Conservation (phyloP, 1,140 invertebrate genomes). For the Ceratosolen fusciceps region DNA sequence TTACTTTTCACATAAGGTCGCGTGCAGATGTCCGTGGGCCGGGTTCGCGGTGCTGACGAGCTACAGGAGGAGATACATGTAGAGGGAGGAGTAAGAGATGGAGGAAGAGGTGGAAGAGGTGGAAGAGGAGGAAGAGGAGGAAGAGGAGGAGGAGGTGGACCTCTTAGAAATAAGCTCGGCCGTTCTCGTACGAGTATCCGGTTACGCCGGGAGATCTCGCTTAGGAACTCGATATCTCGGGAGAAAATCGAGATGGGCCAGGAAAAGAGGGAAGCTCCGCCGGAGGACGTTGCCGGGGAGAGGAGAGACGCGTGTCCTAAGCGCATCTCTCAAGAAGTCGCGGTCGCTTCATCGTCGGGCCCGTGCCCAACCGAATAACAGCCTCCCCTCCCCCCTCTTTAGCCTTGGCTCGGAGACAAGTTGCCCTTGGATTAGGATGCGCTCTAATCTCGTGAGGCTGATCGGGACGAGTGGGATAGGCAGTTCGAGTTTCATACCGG, state of each 20-base stretch:
- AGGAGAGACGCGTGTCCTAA: background rate
- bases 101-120: too few species aligned
- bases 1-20: too few species aligned
- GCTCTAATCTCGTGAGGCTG: conserved; percentile 24
- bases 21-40: too few species aligned
- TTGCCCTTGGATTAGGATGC: background rate
- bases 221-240: conserved; percentile 46
- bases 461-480: background rate
- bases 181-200: conserved; percentile 26
- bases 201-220: conserved; percentile 38
- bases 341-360: background rate
- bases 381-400: conserved; percentile 1
- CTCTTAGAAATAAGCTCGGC: conserved; percentile 15
- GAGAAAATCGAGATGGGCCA: conserved; percentile 44
- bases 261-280: background rate
- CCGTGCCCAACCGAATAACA: conserved; percentile 11
- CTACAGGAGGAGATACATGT: background rate
- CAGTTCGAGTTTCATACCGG: conserved; percentile 18
- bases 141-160: too few species aligned
- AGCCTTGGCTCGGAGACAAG: too few species aligned
- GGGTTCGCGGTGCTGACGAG: background rate
- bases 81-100: background rate
- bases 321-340: conserved; percentile 1
- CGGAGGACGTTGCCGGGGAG: background rate
- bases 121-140: too few species aligned